phyloP scores from a whole-genome alignment of 2,113 vertebrate species.

The Salvelinus sp. region DNA sequence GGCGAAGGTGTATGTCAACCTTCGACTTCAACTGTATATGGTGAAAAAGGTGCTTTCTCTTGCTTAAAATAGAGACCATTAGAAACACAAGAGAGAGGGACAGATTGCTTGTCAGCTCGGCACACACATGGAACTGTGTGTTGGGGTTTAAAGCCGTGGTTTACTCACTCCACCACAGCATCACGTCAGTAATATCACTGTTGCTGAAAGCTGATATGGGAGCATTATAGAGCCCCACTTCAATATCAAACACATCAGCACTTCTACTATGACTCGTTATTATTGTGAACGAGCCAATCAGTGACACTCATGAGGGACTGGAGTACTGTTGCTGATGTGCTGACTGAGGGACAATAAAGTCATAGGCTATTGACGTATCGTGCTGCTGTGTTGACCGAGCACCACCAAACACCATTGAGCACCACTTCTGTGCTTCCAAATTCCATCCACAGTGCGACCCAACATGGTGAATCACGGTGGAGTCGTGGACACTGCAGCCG shows the following conservation, averaged over 20 bases:
- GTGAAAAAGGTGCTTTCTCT: background rate
- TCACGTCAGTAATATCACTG: slow-evolving; percentile 39
- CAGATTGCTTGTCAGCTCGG: slow-evolving; percentile 14
- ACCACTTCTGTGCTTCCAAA: slow-evolving; percentile 22
- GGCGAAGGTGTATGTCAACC: no score
- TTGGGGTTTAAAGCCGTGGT: slow-evolving; percentile 27
- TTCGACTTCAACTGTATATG: background rate
- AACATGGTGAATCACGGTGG: slow-evolving; percentile 59
- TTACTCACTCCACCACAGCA: slow-evolving; percentile 46
- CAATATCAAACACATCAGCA: slow-evolving; percentile 22
- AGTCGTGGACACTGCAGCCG: slow-evolving; percentile 23
- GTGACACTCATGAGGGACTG: slow-evolving; percentile 12
- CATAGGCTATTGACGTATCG: no score
- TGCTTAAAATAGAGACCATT: slow-evolving; percentile 1
- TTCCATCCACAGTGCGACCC: slow-evolving; percentile 43
- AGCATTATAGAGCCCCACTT: slow-evolving; percentile 26
- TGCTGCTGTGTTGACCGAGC: background rate
- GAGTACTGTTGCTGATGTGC: no score
- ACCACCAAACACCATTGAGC: background rate
- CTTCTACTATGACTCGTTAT: slow-evolving; percentile 23
- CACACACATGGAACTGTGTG: slow-evolving; percentile 32
- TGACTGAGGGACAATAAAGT: no score
- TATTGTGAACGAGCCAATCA: slow-evolving; percentile 2
- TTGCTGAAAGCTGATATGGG: slow-evolving; percentile 19
- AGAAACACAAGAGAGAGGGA: slow-evolving; percentile 22